These are phyloP conservation scores for Drosophila repletoides DNA, from an alignment of 1,140 invertebrate species.

Conservation along the genomic window DNA sequence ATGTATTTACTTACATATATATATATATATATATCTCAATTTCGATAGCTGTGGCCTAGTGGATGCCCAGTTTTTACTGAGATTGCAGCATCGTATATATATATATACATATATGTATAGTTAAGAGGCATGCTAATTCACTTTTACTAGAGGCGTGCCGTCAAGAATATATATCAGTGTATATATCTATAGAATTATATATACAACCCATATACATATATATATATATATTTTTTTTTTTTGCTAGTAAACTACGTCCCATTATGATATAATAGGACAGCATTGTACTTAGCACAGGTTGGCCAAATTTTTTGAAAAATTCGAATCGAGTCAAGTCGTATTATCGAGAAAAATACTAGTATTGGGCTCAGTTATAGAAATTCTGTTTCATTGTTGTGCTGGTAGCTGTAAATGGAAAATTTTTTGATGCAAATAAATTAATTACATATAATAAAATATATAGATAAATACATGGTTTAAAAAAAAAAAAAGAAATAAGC, in stretches of 20 bases:
- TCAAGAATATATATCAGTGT: constrained; percentile 57
- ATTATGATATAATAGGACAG: constrained; percentile 37
- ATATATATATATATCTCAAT: constrained; percentile 21
- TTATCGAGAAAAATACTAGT: too few relatives aligned
- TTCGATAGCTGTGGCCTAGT: constrained; percentile 28
- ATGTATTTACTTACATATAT: too few relatives aligned
- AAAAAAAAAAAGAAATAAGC: background rate
- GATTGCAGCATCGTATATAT: constrained; percentile 26
- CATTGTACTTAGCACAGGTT: constrained; percentile 56
- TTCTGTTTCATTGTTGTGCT: constrained; percentile 57
- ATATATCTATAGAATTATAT: constrained; percentile 48
- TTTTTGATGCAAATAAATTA: constrained; percentile 48
- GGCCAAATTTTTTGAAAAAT: constrained; percentile 59
- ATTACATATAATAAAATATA: constrained; percentile 20
- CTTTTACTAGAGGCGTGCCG: constrained; percentile 17
- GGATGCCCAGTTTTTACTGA: constrained; percentile 49
- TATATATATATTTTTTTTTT: constrained; percentile 33
- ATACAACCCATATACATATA: constrained; percentile 31
- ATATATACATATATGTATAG: background rate
- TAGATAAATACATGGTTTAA: constrained; percentile 42
- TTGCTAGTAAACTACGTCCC: constrained; percentile 41
- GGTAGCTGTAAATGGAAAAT: constrained; percentile 57
- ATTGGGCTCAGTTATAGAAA: constrained; percentile 14
- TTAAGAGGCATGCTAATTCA: constrained; percentile 11
- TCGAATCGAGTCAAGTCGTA: background rate